Evolutionary conservation across 2,113 vertebrate genomes (phyloP).

Genomic region (Neotoma lepida): DNA sequence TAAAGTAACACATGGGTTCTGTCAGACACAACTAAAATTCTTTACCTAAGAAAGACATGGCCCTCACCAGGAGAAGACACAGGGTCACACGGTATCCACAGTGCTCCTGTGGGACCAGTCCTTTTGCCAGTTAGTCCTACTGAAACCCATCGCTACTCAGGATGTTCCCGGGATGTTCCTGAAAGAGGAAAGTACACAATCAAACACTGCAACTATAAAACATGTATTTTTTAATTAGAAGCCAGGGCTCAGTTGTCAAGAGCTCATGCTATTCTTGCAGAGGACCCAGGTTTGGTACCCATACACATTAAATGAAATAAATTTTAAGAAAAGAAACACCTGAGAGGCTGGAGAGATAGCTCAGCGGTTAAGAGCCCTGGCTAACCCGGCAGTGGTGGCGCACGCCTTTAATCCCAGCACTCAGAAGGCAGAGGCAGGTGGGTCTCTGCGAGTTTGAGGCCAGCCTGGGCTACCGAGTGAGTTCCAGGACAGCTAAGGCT

Average conservation of each 20-base stretch:
- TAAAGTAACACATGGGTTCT: background rate
- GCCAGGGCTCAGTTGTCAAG: background rate
- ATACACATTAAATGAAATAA: background rate
- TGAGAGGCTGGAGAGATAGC: background rate
- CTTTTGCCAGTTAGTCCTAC: background rate
- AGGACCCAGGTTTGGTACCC: background rate
- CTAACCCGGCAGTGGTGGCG: no score
- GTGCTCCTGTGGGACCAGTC: background rate
- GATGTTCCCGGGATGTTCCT: background rate
- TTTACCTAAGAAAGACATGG: background rate
- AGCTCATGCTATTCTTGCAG: background rate
- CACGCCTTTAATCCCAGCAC: no score
- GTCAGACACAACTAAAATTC: background rate
- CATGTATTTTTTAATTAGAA: background rate
- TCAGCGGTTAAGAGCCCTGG: background rate
- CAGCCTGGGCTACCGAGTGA: no score
- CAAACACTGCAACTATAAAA: constrained; percentile 36
- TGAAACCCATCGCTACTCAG: background rate
- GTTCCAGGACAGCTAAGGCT: no score
- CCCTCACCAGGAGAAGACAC: background rate
- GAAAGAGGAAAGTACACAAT: background rate
- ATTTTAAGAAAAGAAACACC: background rate
- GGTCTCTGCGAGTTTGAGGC: no score
- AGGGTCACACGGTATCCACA: background rate
- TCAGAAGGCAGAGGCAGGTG: no score